A percentile compares a stretch with the other conserved stretches of the same genome.
phyloP scores from a whole-genome alignment of 1,140 invertebrate species.

The Heliconius hermathena region DNA sequence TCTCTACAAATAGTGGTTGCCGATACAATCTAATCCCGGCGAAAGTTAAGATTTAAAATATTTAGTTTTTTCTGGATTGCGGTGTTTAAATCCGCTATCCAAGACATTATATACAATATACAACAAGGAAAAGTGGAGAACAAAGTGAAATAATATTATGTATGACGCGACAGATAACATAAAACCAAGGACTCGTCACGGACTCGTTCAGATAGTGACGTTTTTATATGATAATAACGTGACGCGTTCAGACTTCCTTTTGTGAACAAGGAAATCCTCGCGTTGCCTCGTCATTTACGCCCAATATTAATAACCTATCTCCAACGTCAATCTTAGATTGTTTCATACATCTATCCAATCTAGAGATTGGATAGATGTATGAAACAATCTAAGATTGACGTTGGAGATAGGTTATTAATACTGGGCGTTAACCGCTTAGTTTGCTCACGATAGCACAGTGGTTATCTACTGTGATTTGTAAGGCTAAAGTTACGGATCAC shows the following conservation, averaged over 20 bases:
- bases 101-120: background rate
- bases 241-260: conserved; percentile 5
- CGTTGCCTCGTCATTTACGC: background rate
- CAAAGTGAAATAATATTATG: background rate
- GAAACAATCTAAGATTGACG: too few species aligned
- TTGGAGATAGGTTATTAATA: too few species aligned
- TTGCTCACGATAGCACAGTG: background rate
- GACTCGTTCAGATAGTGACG: background rate
- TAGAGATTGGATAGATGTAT: too few species aligned
- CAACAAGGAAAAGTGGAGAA: background rate
- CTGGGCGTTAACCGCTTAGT: too few species aligned
- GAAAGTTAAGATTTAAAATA: background rate
- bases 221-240: background rate
- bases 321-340: too few species aligned
- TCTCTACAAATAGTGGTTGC: background rate
- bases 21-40: too few species aligned
- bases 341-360: too few species aligned
- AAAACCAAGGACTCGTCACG: conserved; percentile 8
- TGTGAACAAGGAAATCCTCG: conserved; percentile 14
- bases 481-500: too few species aligned
- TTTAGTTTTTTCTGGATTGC: background rate
- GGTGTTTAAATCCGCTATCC: background rate
- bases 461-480: background rate
- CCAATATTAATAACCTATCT: too few species aligned
- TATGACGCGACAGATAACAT: background rate